Evolutionary conservation across 2,113 vertebrate species (phyloP).

Genomic region (zebrafish (Danio rerio)): DNA sequence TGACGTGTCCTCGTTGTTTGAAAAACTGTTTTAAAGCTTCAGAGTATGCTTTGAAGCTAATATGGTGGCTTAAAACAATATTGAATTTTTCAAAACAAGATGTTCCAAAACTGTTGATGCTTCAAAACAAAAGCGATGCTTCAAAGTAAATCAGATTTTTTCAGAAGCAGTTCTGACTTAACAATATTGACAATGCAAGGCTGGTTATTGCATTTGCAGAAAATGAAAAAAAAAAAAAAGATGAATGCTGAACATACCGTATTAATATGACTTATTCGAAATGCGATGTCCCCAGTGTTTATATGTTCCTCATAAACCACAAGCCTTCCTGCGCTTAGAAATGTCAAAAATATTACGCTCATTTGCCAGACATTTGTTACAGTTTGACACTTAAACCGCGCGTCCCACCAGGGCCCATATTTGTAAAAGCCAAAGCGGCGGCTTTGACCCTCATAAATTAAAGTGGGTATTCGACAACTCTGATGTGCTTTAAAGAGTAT

Average conservation of each 20-base stretch:
- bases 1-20: too few species aligned
- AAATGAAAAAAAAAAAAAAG: neutral
- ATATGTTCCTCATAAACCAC: conserved; percentile 15
- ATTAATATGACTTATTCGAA: neutral
- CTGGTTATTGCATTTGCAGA: neutral
- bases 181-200: neutral
- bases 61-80: too few species aligned
- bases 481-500: conserved; percentile 55
- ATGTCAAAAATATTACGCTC: conserved; percentile 36
- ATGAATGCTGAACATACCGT: neutral
- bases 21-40: too few species aligned
- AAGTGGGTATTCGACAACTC: conserved; percentile 34
- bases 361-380: conserved; percentile 30
- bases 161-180: too few species aligned
- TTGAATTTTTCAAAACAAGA: too few species aligned
- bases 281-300: conserved; percentile 1
- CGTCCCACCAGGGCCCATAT: neutral
- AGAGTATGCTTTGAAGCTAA: too few species aligned
- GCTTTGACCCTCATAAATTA: conserved; percentile 33
- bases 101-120: too few species aligned
- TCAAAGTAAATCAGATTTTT: neutral
- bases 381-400: conserved; percentile 27
- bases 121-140: neutral
- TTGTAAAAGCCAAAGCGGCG: conserved; percentile 18
- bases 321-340: neutral